Conservation (phyloP, 2,888 invertebrate genomes). For the Diarsia brunnea region DNA sequence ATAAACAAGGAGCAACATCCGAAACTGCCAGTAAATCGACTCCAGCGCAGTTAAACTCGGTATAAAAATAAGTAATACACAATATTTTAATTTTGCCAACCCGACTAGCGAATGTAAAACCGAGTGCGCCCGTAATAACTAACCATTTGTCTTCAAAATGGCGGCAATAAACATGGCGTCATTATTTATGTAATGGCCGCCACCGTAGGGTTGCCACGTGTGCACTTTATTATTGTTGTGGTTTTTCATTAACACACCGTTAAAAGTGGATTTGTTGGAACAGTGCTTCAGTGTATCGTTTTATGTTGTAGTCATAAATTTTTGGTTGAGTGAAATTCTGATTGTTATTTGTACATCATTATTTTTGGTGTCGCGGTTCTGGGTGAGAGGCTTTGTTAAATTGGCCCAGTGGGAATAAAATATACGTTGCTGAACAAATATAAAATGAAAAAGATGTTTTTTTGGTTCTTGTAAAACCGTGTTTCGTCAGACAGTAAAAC, state of each 20-base stretch:
- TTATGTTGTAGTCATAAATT: constrained; percentile 63
- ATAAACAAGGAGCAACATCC: constrained; percentile 75
- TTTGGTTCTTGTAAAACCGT: not conserved
- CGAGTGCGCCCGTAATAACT: constrained; percentile 89
- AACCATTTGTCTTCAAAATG: constrained; percentile 91
- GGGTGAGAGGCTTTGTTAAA: constrained; percentile 23
- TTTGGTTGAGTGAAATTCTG: constrained; percentile 41
- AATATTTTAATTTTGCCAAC: constrained; percentile 90
- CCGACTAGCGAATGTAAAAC: constrained; percentile 89
- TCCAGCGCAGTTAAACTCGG: constrained; percentile 85
- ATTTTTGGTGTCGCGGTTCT: constrained; percentile 50
- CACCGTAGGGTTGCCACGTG: constrained; percentile 87
- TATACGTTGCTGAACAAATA: not conserved
- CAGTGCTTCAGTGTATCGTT: constrained; percentile 65
- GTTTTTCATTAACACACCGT: constrained; percentile 86
- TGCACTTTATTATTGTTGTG: constrained; percentile 88
- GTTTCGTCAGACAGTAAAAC: not conserved
- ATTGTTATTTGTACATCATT: constrained; percentile 56
- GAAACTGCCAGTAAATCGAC: constrained; percentile 82
- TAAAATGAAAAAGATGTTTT: not conserved
- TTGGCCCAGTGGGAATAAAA: constrained; percentile 24
- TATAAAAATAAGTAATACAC: constrained; percentile 88
- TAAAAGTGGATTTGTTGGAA: constrained; percentile 70
- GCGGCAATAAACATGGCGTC: constrained; percentile 90
- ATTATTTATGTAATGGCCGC: constrained; percentile 91